Base-by-base conservation (phyloP, 2,888 invertebrate genomes). In the Nebria brevicollis region DNA sequence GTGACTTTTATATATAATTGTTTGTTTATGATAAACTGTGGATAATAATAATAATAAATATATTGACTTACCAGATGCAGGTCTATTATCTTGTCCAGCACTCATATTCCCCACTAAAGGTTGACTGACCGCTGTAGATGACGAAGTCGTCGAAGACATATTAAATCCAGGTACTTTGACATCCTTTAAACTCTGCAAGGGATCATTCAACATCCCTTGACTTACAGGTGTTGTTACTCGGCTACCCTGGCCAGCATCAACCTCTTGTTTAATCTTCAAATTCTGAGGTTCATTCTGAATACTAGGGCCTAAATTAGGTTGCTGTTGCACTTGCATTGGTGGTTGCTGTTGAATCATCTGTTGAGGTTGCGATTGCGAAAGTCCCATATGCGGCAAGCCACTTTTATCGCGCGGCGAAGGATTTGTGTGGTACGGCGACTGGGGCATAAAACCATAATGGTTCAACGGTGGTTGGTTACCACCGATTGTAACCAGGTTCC, bases 81-180 rank as follows among this genome's bases (percentile, higher is more conserved):
- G 74, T 74, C 77, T 2, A 13, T 68, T 68, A 13, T 80, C 80
- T 42, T 75, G 75, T n/a, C 42, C 34, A 75, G 75, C 72, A 20
- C 72, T 81, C 73, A 73, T 73, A 73, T 73, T 41, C 11, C 75
- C 75, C 4, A 75, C 15, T 20, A 66, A n/a, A 3, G 80, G 80
- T n/a, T 75, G 80, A 26, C 66, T 80, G 13, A 85, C 84, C 8
- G 84, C 82, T 43, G 86, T 84, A 13, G 75, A 74, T 6, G 87
- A 85, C 54, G 92, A 91, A 82, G 54, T 54, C 43, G 86, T 84
- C 10, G 75, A 74, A 8, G 87, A 85, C 64, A 92, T 91, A 82
- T 93, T 92, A 86, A 93, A 94, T 64, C 94, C 94, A 66, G 94
- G 94, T 8, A 95, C 94, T 90, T 95, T 95, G 0, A 95, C 95